Evolutionary conservation across 2,797 vertebrate genomes (phyloP).

Genomic region (Fistularia commersonii): DNA sequence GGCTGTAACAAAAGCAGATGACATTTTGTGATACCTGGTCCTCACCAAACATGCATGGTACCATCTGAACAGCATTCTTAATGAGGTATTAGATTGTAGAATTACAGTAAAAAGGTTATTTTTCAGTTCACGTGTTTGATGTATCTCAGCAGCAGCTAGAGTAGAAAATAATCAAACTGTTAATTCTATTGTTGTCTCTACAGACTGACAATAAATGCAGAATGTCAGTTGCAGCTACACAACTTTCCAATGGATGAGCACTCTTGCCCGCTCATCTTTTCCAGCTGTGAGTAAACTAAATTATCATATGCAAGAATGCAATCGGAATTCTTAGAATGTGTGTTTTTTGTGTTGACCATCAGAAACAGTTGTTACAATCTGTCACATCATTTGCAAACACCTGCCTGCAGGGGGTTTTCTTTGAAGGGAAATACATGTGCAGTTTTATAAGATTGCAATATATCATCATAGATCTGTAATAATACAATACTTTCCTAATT

Average conservation of each 20-base stretch:
- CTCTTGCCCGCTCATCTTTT: slow-evolving; percentile 94
- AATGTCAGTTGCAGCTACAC: slow-evolving; percentile 93
- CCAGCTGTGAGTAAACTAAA: slow-evolving; percentile 88
- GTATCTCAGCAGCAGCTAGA: not conserved
- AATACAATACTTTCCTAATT: too few species aligned
- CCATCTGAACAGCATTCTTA: slow-evolving; percentile 16
- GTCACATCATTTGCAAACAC: too few species aligned
- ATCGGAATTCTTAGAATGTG: too few species aligned
- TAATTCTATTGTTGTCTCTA: slow-evolving; percentile 24
- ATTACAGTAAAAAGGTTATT: slow-evolving; percentile 6
- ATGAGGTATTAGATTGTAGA: slow-evolving; percentile 35
- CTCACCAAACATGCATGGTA: slow-evolving; percentile 19
- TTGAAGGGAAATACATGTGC: too few species aligned
- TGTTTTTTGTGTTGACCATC: too few species aligned
- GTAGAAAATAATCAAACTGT: not conserved
- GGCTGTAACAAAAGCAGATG: slow-evolving; percentile 60
- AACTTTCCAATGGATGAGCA: slow-evolving; percentile 98
- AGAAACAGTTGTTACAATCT: too few species aligned
- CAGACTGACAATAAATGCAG: slow-evolving; percentile 94
- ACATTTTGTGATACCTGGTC: slow-evolving; percentile 51
- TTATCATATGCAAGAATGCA: too few species aligned
- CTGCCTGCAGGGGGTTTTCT: too few species aligned
- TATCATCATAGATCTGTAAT: too few species aligned
- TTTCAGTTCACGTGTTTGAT: not conserved
- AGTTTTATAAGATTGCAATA: too few species aligned